Conservation (phyloP, 2,797 vertebrate genomes). For the Galago senegalensis region DNA sequence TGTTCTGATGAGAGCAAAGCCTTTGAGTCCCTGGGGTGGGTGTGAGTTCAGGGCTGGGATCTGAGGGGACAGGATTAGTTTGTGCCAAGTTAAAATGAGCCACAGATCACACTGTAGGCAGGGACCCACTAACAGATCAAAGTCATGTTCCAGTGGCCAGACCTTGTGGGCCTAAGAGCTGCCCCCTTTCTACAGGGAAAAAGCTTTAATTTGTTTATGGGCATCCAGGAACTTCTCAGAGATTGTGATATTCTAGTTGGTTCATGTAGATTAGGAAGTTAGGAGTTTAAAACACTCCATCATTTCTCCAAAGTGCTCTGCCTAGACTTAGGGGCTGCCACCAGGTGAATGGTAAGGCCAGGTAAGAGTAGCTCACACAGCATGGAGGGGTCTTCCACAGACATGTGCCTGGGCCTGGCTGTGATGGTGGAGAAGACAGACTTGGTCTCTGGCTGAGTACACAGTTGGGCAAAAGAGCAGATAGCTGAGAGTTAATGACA, state of each 20-base stretch:
- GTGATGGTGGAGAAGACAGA: not conserved
- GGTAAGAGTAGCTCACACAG: not conserved
- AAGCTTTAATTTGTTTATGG: not conserved
- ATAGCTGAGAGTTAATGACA: not conserved
- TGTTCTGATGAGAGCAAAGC: not conserved
- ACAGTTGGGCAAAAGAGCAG: not conserved
- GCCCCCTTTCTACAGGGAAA: not conserved
- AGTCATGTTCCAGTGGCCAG: not conserved
- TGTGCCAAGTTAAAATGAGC: not conserved
- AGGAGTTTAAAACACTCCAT: not conserved
- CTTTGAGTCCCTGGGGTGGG: not conserved
- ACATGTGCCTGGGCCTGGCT: not conserved
- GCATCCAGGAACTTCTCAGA: not conserved
- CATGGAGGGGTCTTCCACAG: too few relatives aligned
- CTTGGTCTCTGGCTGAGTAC: not conserved
- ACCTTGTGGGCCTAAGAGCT: not conserved
- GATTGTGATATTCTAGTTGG: not conserved
- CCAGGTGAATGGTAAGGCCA: not conserved
- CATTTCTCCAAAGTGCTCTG: not conserved
- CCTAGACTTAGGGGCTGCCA: not conserved
- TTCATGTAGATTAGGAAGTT: not conserved
- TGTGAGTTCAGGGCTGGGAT: not conserved
- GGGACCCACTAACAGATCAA: not conserved
- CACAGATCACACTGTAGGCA: not conserved
- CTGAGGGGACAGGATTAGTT: not conserved